Base-by-base conservation (phyloP, 2,797 vertebrate species). In the Rhynchonycteris naso region DNA sequence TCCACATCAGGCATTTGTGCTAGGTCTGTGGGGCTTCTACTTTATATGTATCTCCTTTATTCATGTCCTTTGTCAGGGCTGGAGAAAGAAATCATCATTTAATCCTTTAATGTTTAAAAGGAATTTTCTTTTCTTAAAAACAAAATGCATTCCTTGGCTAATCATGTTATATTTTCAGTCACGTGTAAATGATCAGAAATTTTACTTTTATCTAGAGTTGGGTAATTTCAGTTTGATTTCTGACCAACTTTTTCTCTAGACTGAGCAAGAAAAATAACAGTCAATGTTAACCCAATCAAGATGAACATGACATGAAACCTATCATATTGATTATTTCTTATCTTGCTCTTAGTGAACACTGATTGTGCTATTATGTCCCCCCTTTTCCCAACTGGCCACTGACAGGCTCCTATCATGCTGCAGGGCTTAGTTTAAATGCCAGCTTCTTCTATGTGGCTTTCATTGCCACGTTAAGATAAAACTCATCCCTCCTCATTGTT, bases 121-220 rank as follows among this genome's bases (percentile, higher is more conserved):
- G 5, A 33, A 71, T 66, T 78, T 86, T 88, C 35, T 85, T 79
- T 79, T 84, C 81, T 92, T 80, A 85, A 56, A 75, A 94, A 79
- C 15, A 66, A 82, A 84, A 79, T 81, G 15, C 7, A 58, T 93
- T 76, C 66, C 26, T 83, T 91, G 72, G 63, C 14, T 30, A 88
- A 76, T 22, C 82, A 10, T 28, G 22, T 66, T 61, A 14, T 80
- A 54, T 91, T 83, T 95, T 72, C 26, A 81, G 63, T 89, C 43
- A 69, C 58, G 21, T n/a, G 9, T 71, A 83, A 91, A 86, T 89
- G 13, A 92, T 80, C 13, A 80, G 30, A 69, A 92, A 82, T 35
- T 47, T 11, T 52, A 78, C 35, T 95, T 94, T 85, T 54, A 83
- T 86, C 7, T 91, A 58, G 56, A 90, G 28, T 76, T 71, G 56